A percentile compares a stretch with the other conserved stretches of the same genome.
These are phyloP conservation scores for Leguminivora glycinivorella DNA, from an alignment of 1,140 invertebrate genomes.

Conservation along the genomic window DNA sequence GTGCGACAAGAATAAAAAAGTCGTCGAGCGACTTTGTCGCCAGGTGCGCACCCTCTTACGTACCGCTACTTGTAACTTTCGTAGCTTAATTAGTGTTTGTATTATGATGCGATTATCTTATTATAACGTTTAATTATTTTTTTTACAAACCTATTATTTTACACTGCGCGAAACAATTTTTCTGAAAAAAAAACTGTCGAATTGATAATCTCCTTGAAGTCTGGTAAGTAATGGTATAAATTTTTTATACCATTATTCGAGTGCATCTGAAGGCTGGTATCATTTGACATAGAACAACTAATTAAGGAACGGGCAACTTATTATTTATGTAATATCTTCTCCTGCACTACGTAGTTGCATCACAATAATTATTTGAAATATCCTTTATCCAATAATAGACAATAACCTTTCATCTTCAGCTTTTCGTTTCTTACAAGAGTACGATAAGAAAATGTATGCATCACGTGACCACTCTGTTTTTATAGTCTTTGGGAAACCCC, in stretches of 20 bases:
- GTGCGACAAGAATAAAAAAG: too few species aligned
- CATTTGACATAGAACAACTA: background rate
- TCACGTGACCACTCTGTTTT: background rate
- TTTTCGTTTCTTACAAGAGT: background rate
- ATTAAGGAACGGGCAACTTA: background rate
- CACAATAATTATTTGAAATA: background rate
- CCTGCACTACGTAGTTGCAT: background rate
- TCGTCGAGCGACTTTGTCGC: too few species aligned
- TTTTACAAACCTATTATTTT: background rate
- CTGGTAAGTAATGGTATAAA: background rate
- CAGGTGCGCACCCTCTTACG: too few species aligned
- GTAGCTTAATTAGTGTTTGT: too few species aligned
- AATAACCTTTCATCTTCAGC: too few species aligned
- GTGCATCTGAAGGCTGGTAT: background rate
- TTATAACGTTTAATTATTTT: background rate
- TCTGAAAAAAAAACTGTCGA: too few species aligned
- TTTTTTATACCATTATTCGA: background rate
- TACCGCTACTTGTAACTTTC: too few species aligned
- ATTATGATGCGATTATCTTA: too few species aligned
- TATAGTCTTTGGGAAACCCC: conserved; percentile 1
- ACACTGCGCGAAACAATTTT: too few species aligned
- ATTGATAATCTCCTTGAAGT: too few species aligned
- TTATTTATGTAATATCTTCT: background rate
- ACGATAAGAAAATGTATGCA: background rate
- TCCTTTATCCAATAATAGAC: background rate